phyloP scores from a whole-genome alignment of 2,888 invertebrate species.

The Choreutis nemorana region DNA sequence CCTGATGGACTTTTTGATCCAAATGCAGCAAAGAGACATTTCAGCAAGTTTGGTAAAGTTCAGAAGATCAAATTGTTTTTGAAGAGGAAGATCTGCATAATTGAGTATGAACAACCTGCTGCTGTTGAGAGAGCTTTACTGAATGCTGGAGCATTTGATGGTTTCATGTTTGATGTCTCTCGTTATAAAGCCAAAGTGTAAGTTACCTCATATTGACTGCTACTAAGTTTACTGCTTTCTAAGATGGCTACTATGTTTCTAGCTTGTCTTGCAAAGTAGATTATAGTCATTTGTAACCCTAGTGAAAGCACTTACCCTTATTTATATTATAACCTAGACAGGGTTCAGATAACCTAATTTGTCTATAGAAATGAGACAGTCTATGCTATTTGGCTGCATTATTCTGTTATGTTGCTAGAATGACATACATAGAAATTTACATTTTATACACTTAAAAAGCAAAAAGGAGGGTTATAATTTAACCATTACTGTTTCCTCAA shows the following conservation, averaged over 20 bases:
- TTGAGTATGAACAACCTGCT: constrained; percentile 72
- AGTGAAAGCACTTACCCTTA: too few species aligned
- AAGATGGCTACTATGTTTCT: too few species aligned
- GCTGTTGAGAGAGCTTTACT: constrained; percentile 67
- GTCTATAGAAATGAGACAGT: too few species aligned
- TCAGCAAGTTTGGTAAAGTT: constrained; percentile 76
- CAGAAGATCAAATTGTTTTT: constrained; percentile 71
- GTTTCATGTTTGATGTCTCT: constrained; percentile 67
- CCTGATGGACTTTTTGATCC: constrained; percentile 70
- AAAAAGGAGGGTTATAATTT: too few species aligned
- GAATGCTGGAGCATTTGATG: constrained; percentile 69
- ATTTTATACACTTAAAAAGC: too few species aligned
- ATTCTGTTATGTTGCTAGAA: too few species aligned
- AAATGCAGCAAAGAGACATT: constrained; percentile 69
- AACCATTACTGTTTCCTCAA: too few species aligned
- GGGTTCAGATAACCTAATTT: too few species aligned
- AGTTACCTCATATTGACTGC: constrained; percentile 18
- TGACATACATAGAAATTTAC: too few species aligned
- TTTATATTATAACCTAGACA: too few species aligned
- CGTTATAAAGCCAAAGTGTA: constrained; percentile 56
- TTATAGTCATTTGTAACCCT: too few species aligned
- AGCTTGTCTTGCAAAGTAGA: neutral
- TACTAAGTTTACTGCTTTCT: neutral
- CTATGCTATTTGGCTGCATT: too few species aligned
- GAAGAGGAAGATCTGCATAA: constrained; percentile 69